These are phyloP conservation scores for Tachysurus vachellii DNA, from an alignment of 2,113 vertebrate genomes.

Conservation along the genomic window DNA sequence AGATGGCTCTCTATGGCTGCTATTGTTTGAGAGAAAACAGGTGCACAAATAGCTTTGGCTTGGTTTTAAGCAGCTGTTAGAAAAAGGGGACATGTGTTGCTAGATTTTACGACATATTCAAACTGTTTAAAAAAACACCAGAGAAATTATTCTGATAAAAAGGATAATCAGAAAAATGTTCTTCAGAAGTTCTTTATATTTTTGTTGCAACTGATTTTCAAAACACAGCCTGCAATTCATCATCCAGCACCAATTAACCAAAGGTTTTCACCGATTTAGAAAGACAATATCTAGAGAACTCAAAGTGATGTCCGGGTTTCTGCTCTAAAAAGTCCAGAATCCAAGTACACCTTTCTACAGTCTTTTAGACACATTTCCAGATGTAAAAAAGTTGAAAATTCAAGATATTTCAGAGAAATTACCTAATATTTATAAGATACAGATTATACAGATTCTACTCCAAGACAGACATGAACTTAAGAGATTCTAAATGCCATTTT, in stretches of 20 bases:
- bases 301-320: background rate
- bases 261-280: background rate
- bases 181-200: background rate
- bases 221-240: background rate
- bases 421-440: background rate
- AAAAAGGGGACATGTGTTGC: conserved; percentile 3
- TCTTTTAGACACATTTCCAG: background rate
- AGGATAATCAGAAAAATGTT: too few species aligned
- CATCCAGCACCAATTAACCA: background rate
- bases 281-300: background rate
- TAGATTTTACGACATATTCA: background rate
- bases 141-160: background rate
- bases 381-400: background rate
- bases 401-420: background rate
- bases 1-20: conserved; percentile 35
- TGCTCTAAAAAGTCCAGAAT: background rate
- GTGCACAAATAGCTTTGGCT: conserved; percentile 40
- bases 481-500: background rate
- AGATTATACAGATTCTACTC: background rate
- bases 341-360: background rate
- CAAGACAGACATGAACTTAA: background rate
- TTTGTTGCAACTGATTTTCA: background rate
- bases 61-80: conserved; percentile 27
- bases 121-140: background rate
- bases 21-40: conserved; percentile 48